Evolutionary conservation across 2,797 vertebrate genomes (phyloP).

Genomic region (Pangasius djambal): DNA sequence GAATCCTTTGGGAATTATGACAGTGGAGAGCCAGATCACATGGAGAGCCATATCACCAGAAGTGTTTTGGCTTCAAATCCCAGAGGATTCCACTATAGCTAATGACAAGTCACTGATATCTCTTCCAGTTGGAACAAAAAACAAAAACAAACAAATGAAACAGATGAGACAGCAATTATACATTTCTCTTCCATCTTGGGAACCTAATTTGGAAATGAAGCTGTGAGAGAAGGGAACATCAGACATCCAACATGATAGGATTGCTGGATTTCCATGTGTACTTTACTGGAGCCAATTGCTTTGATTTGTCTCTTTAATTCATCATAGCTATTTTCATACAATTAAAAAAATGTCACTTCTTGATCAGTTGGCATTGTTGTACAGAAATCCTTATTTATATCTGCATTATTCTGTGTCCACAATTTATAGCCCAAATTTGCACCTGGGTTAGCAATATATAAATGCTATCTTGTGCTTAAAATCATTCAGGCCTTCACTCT

Average conservation of each 20-base stretch:
- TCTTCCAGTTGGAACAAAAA: background rate
- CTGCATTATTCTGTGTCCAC: background rate
- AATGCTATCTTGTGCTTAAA: background rate
- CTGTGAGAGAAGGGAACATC: background rate
- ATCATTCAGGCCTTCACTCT: background rate
- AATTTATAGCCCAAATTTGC: background rate
- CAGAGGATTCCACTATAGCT: background rate
- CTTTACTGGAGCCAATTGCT: background rate
- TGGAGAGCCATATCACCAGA: background rate
- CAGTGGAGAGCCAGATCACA: background rate
- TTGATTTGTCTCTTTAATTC: background rate
- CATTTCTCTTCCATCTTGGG: background rate
- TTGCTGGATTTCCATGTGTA: background rate
- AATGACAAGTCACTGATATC: background rate
- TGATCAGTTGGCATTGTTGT: too few relatives aligned
- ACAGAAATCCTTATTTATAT: background rate
- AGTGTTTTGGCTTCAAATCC: background rate
- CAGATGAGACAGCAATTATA: background rate
- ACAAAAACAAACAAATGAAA: background rate
- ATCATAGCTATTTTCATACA: too few relatives aligned
- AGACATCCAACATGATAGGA: background rate
- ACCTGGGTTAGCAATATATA: background rate
- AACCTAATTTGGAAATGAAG: background rate
- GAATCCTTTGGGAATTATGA: background rate
- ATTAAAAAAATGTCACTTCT: too few relatives aligned